Evolutionary conservation across 2,113 vertebrate species (phyloP).

Genomic region (Tor tambroides): DNA sequence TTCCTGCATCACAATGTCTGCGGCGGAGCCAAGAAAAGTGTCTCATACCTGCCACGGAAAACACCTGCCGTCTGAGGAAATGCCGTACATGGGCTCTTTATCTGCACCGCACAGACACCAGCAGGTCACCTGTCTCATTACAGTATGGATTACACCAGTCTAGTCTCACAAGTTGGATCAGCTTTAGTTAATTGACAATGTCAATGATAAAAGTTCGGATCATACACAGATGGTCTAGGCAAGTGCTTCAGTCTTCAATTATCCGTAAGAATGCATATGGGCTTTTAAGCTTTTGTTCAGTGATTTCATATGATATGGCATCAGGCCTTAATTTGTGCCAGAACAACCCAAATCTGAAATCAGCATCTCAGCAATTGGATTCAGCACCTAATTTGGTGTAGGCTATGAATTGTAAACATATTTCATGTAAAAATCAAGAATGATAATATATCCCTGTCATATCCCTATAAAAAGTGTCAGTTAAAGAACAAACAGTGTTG

Average conservation of each 20-base stretch:
- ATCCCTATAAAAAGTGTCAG: background rate
- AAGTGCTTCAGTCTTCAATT: background rate
- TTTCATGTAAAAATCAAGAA: background rate
- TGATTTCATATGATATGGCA: background rate
- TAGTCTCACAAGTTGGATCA: constrained; percentile 6
- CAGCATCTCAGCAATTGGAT: background rate
- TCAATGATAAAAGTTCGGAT: background rate
- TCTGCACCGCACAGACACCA: constrained; percentile 22
- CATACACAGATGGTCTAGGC: background rate
- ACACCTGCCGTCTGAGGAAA: constrained; percentile 28
- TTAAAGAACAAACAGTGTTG: background rate
- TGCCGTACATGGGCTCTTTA: constrained; percentile 12
- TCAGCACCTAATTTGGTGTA: background rate
- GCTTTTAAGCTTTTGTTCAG: background rate
- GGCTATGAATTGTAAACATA: background rate
- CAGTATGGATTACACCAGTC: constrained; percentile 28
- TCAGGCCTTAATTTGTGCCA: background rate
- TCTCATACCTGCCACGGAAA: constrained; percentile 19
- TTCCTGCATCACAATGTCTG: constrained; percentile 41
- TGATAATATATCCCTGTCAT: background rate
- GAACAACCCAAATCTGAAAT: background rate
- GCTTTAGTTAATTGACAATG: constrained; percentile 17
- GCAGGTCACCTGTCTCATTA: constrained; percentile 21
- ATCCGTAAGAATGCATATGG: background rate
- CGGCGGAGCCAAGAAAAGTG: background rate